Evolutionary conservation across 2,113 vertebrate species (phyloP), one percentile per base, ranked within the genome.

Genomic region (Eurystomus gularis): DNA sequence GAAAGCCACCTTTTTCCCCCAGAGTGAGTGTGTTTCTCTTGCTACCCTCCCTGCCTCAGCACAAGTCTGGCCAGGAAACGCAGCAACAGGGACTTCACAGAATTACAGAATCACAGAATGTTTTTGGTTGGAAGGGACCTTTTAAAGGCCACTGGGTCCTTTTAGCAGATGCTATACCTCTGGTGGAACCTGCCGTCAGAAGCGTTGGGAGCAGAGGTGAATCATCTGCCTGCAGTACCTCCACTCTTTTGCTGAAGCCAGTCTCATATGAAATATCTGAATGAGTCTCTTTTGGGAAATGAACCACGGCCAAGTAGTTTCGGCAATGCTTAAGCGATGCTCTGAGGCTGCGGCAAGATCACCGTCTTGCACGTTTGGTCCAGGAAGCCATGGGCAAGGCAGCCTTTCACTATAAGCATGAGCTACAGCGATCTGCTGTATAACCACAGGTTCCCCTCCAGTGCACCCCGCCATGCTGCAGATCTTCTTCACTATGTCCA

Each of bases 161-260:
- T 14, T 9, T 42, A 33, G 37, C 23, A 64, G 73, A 10, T 6
- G 11, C n/a, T 0, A 4, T 35, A 46, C n/a, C 60, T 48, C 21
- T 44, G 18, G 8, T 21, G 15, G 13, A 6, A 21, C 23, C 29
- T 64, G 35, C 12, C 39, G 2, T 5, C 2, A 3, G 35, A 51
- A 20, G 35, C 2, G 18, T 1, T 0, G 10, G 52, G 24, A 82
- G 14, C 31, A 23, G 48, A 13, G 35, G 9, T 23, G 46, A 42
- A 24, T 16, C 14, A 11, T 19, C 31, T 18, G 37, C 0, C 0
- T 31, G n/a, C 58, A 31, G 58, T 1, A 46, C 35, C 49, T 61
- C 46, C 31, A 18, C 5, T 18, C 44, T 24, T 0, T 21, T 72
- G 52, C 54, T 65, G 16, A 57, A 57, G 20, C 26, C 55, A 42